Evolutionary conservation across 2,888 invertebrate genomes (phyloP).

Genomic region (Antheraea assamensis): DNA sequence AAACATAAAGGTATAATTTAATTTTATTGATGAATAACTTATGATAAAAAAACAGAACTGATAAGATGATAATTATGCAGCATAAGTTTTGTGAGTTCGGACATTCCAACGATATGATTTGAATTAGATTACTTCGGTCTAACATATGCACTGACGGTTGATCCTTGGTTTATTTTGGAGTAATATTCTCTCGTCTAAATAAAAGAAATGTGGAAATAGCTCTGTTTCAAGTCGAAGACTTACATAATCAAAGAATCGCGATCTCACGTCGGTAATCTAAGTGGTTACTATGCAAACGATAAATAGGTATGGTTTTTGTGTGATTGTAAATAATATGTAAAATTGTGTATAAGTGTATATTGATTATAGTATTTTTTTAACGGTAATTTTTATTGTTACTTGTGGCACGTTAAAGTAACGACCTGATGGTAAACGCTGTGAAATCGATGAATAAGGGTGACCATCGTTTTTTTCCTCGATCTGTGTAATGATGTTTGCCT

Average conservation of each 20-base stretch:
- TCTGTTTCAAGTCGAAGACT: background rate
- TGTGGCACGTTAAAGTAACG: no score
- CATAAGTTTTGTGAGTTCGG: background rate
- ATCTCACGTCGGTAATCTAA: conserved; percentile 12
- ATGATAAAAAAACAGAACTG: conserved; percentile 16
- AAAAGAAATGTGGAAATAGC: background rate
- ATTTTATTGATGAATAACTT: conserved; percentile 18
- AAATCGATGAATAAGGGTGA: no score
- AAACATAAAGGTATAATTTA: conserved; percentile 12
- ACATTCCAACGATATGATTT: background rate
- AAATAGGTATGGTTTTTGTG: background rate
- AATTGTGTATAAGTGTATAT: background rate
- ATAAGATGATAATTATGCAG: conserved; percentile 8
- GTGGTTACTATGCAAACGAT: conserved; percentile 11
- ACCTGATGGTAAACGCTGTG: no score
- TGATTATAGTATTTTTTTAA: no score
- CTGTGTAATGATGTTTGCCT: no score
- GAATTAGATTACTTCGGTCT: background rate
- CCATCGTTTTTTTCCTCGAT: no score
- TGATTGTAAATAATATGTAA: background rate
- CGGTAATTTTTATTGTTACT: no score
- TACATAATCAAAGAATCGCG: conserved; percentile 15
- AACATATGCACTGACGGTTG: background rate
- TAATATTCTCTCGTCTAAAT: background rate
- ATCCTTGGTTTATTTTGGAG: background rate